Base-by-base conservation (phyloP, 2,888 invertebrate species). In the Coecobrya sp. region DNA sequence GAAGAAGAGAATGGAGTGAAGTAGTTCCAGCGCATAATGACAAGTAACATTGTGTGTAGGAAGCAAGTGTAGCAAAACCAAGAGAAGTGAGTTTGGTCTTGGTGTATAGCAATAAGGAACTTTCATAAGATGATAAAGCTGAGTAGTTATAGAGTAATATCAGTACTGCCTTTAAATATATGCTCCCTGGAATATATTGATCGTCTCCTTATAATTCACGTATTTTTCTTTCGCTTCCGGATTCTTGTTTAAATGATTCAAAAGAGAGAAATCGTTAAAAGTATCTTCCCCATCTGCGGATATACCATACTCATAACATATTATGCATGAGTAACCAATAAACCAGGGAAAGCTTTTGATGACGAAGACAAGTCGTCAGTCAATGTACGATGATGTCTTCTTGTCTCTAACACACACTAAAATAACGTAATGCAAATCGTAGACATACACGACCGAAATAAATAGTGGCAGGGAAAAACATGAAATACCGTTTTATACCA, bases 141-240 rank as follows among this genome's bases (percentile, higher is more conserved):
- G 7, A 36, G 36, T 36, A 36, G 10, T 5, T 1, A 2, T 59
- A 59, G 19, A 59, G 59, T 59, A n/a, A 59, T 59, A 59, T 59
- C 59, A 59, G 19, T 59, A 59, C n/a, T 4, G 1, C n/a, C 59
- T 59, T 5, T 25, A 65, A 27, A 65, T 65, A 1, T 27, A 22
- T 13, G 11, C 65, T 65, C 27, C 5, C 45, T 45, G 13, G 88
- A 88, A 88, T 81, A 49, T 59, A 82, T 82, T 89, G 89, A 89
- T 89, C 52, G 19, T 19, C 19, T 59, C 22, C 19, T 87, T 76
- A 59, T 65, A 5, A 13, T 65, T 65, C 65, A 65, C 36, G 70
- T 68, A 62, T 36, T 87, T 73, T 62, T 8, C 42, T 59, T 79
- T 68, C 45, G n/a, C 79, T 88, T 88, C 87, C 87, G 87, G 87